These are phyloP conservation scores for Kuschelorhynchus macadamiae DNA, from an alignment of 2,888 invertebrate genomes.

Conservation along the genomic window DNA sequence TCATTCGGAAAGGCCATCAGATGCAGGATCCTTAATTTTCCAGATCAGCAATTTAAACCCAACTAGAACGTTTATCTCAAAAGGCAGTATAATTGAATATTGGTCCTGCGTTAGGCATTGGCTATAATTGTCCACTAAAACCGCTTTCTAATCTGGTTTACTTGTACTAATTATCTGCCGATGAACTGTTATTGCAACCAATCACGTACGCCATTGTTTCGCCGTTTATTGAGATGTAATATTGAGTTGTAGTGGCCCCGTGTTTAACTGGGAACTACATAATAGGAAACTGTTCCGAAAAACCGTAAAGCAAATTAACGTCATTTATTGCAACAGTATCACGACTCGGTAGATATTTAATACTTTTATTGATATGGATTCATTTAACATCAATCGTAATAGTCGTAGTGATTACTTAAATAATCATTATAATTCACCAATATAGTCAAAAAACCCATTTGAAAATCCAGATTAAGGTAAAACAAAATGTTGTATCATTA, in stretches of 20 bases:
- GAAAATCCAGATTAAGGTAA: too few relatives aligned
- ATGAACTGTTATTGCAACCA: slow-evolving; percentile 13
- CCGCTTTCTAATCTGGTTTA: slow-evolving; percentile 27
- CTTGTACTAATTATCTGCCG: slow-evolving; percentile 18
- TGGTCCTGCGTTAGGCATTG: slow-evolving; percentile 5
- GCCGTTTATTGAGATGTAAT: not conserved
- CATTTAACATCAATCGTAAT: too few relatives aligned
- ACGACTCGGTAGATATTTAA: too few relatives aligned
- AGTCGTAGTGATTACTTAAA: too few relatives aligned
- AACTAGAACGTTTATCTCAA: slow-evolving; percentile 12
- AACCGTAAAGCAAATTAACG: too few relatives aligned
- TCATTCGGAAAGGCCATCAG: not conserved
- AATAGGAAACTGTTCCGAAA: too few relatives aligned
- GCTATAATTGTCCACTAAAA: slow-evolving; percentile 30
- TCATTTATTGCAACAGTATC: too few relatives aligned
- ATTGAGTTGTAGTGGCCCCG: not conserved
- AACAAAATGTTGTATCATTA: too few relatives aligned
- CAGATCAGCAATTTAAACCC: slow-evolving; percentile 5
- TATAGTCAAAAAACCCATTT: too few relatives aligned
- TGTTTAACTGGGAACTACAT: too few relatives aligned
- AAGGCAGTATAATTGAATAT: slow-evolving; percentile 17
- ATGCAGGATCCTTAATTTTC: not conserved
- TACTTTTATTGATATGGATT: too few relatives aligned
- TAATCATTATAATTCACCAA: too few relatives aligned
- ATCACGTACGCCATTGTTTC: slow-evolving; percentile 7